These are phyloP conservation scores for Dynastes maya DNA, from an alignment of 2,888 invertebrate species.

Conservation along the genomic window DNA sequence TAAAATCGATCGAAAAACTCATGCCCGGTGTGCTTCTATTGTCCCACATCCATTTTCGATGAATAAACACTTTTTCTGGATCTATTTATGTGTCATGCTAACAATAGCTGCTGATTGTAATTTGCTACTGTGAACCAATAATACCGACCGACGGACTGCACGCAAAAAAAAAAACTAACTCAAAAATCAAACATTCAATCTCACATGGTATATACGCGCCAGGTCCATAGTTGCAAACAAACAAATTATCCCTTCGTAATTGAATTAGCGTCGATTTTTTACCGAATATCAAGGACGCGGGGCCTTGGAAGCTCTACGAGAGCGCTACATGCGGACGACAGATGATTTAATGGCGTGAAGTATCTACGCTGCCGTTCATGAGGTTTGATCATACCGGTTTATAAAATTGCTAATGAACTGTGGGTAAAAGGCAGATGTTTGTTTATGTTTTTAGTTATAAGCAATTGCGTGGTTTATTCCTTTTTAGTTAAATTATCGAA, in stretches of 20 bases:
- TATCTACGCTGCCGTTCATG: background rate
- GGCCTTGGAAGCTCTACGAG: background rate
- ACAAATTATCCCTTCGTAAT: constrained; percentile 39
- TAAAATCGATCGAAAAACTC: background rate
- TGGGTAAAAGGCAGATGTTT: no score
- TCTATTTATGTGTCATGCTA: constrained; percentile 26
- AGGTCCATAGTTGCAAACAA: constrained; percentile 5
- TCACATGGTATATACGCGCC: background rate
- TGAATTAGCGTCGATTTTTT: constrained; percentile 39
- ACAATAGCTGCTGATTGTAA: constrained; percentile 34
- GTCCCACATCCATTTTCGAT: constrained; percentile 9
- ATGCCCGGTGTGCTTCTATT: background rate
- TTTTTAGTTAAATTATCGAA: no score
- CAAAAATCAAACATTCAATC: constrained; percentile 21
- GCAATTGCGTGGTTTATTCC: no score
- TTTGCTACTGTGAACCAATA: background rate
- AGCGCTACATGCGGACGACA: background rate
- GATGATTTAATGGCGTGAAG: background rate
- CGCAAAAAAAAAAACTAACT: background rate
- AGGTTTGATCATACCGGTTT: no score
- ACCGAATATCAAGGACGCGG: constrained; percentile 25
- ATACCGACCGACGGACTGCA: background rate
- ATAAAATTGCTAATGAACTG: no score
- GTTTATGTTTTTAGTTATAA: no score
- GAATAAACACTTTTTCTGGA: background rate